Evolutionary conservation across 2,888 invertebrate species (phyloP), one percentile per base, ranked within the genome.

Genomic region (Cosmia pyralina): DNA sequence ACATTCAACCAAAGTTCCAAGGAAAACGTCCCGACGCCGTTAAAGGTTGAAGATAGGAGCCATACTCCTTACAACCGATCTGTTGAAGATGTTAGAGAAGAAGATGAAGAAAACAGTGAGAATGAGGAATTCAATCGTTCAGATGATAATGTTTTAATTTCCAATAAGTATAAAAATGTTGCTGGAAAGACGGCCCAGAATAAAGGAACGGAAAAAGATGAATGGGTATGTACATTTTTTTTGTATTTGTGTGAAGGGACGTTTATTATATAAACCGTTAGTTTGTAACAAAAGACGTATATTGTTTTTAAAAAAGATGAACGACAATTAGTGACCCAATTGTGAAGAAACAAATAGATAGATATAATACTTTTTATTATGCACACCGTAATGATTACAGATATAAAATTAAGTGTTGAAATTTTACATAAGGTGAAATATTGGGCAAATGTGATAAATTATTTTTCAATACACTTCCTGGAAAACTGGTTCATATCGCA

Each of bases 141-240:
- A 4, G 90, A 89, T 38, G 92, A 92, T 60, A 91, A 90, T 71
- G 89, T 92, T 41, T 83, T 93, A 1, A 92, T 92, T 22, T 90
- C 88, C 0, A 93, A 93, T 67, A 92, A 91, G 80, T 90, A 90
- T 48, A 85, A 81, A n/a, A 89, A 84, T 46, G 71, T 66, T 28
- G 64, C n/a, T 46, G 69, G 63, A 17, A 69, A 76, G 34, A 67
- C 67, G 1, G 57, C 3, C 0, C 58, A 52, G 57, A 62, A 48
- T 0, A 72, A 70, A 53, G 44, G 60, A 2, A 22, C 76, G 8
- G 74, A 34, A 0, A 72, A 77, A 0, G 72, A 79, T n/a, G 90
- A 91, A 85, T 90, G 90, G 91, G 90, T 89, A 88, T 74, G 65
- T 79, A 17, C 4, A 11, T 41, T 60, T n/a, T n/a, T 53, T 60